Percentiles rank a stretch among this genome's conserved stretches.
phyloP scores from a whole-genome alignment of 2,113 vertebrate species.

The Dicentrarchus labrax region DNA sequence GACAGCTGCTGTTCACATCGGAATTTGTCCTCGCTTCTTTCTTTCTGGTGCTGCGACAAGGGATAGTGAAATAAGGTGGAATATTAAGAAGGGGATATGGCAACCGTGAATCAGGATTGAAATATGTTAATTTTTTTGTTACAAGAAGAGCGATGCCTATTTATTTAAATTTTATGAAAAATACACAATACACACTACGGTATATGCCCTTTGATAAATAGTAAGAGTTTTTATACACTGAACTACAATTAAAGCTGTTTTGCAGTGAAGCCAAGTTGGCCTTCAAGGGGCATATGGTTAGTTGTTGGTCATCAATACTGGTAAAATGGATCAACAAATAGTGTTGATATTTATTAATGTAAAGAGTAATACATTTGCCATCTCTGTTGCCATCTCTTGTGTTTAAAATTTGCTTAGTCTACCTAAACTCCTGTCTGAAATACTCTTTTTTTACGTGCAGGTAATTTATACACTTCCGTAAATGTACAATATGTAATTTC shows the following conservation, averaged over 20 bases:
- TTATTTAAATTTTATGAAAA: no score
- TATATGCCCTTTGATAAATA: no score
- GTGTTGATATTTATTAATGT: neutral
- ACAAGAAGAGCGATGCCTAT: neutral
- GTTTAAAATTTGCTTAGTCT: neutral
- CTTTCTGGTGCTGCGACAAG: neutral
- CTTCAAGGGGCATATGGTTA: neutral
- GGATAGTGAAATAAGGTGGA: neutral
- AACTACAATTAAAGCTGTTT: no score
- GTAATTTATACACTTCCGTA: neutral
- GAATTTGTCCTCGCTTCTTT: neutral
- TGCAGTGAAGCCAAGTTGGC: neutral
- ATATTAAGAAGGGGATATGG: neutral
- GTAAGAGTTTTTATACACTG: no score
- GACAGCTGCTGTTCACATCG: slow-evolving; percentile 16
- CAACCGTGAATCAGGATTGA: neutral
- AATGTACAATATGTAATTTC: no score
- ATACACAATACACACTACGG: no score
- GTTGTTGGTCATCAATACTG: neutral
- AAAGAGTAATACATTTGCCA: neutral
- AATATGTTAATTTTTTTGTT: neutral
- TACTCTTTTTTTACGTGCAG: neutral
- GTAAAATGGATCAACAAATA: neutral
- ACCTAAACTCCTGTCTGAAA: neutral
- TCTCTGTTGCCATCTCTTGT: neutral